Conservation (phyloP, 1,140 invertebrate species). For the Trichonephila clavata region DNA sequence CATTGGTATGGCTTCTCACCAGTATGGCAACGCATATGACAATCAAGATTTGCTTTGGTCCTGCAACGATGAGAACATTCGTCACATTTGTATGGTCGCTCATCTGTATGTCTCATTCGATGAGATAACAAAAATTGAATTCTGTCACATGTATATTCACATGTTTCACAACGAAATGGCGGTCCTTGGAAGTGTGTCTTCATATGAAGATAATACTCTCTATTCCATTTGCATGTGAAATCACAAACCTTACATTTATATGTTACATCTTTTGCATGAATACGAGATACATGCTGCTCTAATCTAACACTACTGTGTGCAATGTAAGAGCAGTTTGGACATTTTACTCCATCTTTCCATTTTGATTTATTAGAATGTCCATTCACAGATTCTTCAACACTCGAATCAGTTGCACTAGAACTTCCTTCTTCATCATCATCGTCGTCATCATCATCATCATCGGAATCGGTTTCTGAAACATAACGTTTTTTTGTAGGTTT, state of each 20-base stretch:
- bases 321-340: slow-evolving; percentile 83
- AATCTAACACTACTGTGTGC: slow-evolving; percentile 82
- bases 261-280: slow-evolving; percentile 84
- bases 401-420: slow-evolving; percentile 74
- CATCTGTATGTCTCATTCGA: slow-evolving; percentile 83
- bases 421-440: slow-evolving; percentile 70
- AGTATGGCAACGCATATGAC: slow-evolving; percentile 82
- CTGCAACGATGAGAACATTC: slow-evolving; percentile 82
- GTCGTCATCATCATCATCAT: slow-evolving; percentile 66
- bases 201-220: slow-evolving; percentile 86
- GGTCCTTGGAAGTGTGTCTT: slow-evolving; percentile 85
- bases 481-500: slow-evolving; percentile 58
- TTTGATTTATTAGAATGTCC: slow-evolving; percentile 73
- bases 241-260: slow-evolving; percentile 85
- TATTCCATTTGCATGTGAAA: slow-evolving; percentile 85
- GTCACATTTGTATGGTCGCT: slow-evolving; percentile 83
- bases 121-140: slow-evolving; percentile 84
- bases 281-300: slow-evolving; percentile 83
- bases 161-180: slow-evolving; percentile 85
- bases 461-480: slow-evolving; percentile 71
- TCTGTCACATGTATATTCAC: slow-evolving; percentile 83
- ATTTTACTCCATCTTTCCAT: slow-evolving; percentile 81
- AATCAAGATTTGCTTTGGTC: slow-evolving; percentile 82
- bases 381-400: slow-evolving; percentile 73
- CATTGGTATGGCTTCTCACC: slow-evolving; percentile 81